Evolutionary conservation across 2,797 vertebrate species (phyloP).

Genomic region (Aldrovandia affinis): DNA sequence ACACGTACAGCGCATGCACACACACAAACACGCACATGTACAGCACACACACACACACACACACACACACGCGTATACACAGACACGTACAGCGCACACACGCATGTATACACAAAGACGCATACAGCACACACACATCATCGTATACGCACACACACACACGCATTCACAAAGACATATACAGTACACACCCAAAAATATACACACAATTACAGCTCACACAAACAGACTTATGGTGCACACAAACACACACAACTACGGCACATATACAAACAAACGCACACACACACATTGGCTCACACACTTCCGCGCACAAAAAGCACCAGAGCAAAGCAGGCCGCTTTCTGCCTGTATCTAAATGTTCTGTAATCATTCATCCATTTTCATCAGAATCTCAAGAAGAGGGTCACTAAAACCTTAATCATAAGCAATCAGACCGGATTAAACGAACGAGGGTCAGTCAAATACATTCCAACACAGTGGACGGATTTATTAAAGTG

Average conservation of each 20-base stretch:
- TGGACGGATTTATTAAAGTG: not conserved
- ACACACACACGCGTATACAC: not conserved
- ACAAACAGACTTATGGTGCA: not conserved
- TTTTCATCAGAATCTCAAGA: conserved; percentile 8
- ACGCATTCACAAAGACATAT: not conserved
- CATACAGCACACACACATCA: not conserved
- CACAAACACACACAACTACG: not conserved
- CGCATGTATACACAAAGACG: not conserved
- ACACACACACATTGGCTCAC: not conserved
- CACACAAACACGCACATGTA: not conserved
- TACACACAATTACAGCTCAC: not conserved
- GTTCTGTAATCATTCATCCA: conserved; percentile 4
- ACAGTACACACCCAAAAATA: not conserved
- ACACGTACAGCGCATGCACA: too few species aligned
- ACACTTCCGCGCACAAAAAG: not conserved
- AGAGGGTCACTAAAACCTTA: not conserved
- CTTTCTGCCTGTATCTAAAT: not conserved
- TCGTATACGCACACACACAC: too few species aligned
- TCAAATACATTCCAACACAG: not conserved
- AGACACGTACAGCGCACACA: not conserved
- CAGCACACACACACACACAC: not conserved
- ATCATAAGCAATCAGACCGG: not conserved
- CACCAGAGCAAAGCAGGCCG: not conserved
- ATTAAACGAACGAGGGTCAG: conserved; percentile 16
- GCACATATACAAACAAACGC: not conserved